These are phyloP conservation scores for Pyralis farinalis DNA, from an alignment of 2,888 invertebrate species.

Conservation along the genomic window DNA sequence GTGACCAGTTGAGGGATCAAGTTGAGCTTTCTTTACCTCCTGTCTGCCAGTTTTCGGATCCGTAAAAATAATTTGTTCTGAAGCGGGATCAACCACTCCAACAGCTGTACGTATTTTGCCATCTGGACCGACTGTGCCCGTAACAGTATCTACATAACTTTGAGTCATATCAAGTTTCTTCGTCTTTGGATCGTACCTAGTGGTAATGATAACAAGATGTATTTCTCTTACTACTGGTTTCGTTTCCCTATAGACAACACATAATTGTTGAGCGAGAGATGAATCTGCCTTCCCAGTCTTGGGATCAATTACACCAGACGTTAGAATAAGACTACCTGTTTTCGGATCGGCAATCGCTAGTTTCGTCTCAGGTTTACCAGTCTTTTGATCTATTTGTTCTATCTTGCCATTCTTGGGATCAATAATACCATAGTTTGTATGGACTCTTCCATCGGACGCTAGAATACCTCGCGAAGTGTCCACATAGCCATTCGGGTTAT, in stretches of 20 bases:
- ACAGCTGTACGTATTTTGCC: slow-evolving; percentile 82
- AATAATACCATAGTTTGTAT: slow-evolving; percentile 77
- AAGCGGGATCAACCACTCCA: slow-evolving; percentile 83
- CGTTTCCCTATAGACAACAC: slow-evolving; percentile 65
- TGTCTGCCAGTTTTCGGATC: slow-evolving; percentile 71
- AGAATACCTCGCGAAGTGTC: slow-evolving; percentile 76
- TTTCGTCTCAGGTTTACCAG: slow-evolving; percentile 79
- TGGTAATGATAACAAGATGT: slow-evolving; percentile 82
- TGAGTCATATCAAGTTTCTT: slow-evolving; percentile 67
- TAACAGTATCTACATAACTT: slow-evolving; percentile 76
- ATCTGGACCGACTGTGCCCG: slow-evolving; percentile 78
- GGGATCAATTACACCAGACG: slow-evolving; percentile 78
- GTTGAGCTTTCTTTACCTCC: slow-evolving; percentile 79
- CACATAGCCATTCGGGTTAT: slow-evolving; percentile 76
- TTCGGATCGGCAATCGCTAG: slow-evolving; percentile 79
- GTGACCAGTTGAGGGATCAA: slow-evolving; percentile 79
- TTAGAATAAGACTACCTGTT: slow-evolving; percentile 77
- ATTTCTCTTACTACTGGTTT: slow-evolving; percentile 72
- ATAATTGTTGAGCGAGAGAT: slow-evolving; percentile 78
- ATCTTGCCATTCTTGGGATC: slow-evolving; percentile 80
- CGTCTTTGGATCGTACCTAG: slow-evolving; percentile 80
- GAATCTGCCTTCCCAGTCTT: slow-evolving; percentile 79
- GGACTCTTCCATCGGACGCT: slow-evolving; percentile 68
- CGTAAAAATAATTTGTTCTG: slow-evolving; percentile 73
- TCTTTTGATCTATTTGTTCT: slow-evolving; percentile 77